Evolutionary conservation across 2,113 vertebrate species (phyloP), one percentile per base, ranked within the genome.

Genomic region (Empidonax traillii): DNA sequence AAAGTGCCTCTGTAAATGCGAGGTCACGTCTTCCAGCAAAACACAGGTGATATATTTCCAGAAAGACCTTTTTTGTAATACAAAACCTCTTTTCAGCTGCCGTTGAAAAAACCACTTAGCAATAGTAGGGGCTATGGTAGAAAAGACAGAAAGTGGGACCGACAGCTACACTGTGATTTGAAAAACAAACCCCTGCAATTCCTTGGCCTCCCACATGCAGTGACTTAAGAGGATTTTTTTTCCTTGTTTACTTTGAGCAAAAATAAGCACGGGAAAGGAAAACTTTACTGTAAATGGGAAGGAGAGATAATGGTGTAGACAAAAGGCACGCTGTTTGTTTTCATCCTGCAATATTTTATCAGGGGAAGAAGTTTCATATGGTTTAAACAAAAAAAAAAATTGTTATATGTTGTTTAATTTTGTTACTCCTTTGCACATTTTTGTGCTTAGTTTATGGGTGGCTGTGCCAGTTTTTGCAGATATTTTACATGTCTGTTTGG

Each of bases 171-270:
- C 62, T 1, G 6, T 89, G 68, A 30, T 85, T 92, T 85, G 23
- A 71, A 91, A 94, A 85, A 5, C 71, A 92, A 88, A 93, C 28
- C n/a, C n/a, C 31, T 79, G 59, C 61, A 63, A n/a, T 82, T 96
- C 56, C 76, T 83, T 90, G 84, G 46, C 78, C 49, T 96, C 79
- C 72, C 53, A 59, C 73, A 23, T 93, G 43, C 68, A 73, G 52
- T 62, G 61, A 59, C 52, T 93, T 69, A 61, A 82, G 71, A 66
- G 47, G 62, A 33, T 77, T 79, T 62, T 74, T 88, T 61, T 88
- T 61, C 56, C 37, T 79, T 93, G 86, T 92, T 94, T 89, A 71
- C 47, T 85, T 71, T 31, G 31, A 51, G 63, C 92, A 66, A 85
- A 93, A 91, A 87, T 90, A 89, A 77, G 28, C 49, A 39, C 68